Evolutionary conservation across 2,797 vertebrate genomes (phyloP).

Genomic region (Pangasius krempfi): DNA sequence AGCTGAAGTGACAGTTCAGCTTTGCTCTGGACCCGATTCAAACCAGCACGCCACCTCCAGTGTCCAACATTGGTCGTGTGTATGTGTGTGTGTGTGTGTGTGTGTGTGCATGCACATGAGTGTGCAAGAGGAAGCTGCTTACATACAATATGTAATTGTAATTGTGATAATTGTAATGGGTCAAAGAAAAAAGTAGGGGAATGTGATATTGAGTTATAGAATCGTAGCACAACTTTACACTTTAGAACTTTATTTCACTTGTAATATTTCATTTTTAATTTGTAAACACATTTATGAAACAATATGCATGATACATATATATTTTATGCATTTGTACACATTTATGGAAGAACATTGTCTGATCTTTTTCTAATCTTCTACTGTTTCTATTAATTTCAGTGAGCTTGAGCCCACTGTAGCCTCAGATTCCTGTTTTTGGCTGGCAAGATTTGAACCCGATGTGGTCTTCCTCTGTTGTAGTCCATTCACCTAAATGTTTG

Average conservation of each 20-base stretch:
- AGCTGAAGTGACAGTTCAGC: conserved; percentile 63
- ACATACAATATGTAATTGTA: background rate
- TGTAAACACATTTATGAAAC: background rate
- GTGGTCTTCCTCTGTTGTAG: background rate
- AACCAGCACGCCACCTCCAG: conserved; percentile 50
- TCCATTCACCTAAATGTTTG: background rate
- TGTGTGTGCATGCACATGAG: background rate
- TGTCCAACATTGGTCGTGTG: conserved; percentile 26
- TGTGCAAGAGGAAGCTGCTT: conserved; percentile 26
- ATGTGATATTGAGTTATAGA: background rate
- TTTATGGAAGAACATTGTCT: background rate
- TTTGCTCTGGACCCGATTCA: conserved; percentile 59
- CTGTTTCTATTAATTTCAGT: background rate
- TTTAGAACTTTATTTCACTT: background rate
- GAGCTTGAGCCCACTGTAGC: too few species aligned
- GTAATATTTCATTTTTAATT: background rate
- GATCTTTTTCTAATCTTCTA: background rate
- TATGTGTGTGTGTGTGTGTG: background rate
- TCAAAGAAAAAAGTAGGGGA: too few species aligned
- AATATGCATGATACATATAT: background rate
- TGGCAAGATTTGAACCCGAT: background rate
- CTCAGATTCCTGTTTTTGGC: background rate
- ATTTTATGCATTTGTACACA: background rate
- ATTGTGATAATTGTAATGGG: background rate
- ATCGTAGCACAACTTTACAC: background rate